These are phyloP conservation scores for Carassius carassius DNA, from an alignment of 2,113 vertebrate genomes.

Conservation along the genomic window DNA sequence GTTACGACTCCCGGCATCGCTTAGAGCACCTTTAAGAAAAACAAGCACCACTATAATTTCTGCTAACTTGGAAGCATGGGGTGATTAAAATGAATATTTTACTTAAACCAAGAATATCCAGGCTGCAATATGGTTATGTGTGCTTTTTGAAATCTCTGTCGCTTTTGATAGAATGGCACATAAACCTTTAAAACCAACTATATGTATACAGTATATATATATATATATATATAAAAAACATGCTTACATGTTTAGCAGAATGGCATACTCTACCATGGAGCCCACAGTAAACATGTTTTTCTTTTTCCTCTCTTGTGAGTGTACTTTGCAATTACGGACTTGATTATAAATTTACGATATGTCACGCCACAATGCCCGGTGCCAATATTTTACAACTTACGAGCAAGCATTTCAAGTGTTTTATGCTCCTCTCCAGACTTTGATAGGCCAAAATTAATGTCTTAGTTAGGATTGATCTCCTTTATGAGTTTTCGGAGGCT, in stretches of 20 bases:
- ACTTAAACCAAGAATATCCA: neutral
- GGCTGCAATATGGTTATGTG: neutral
- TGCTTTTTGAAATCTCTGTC: neutral
- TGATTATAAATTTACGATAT: slow-evolving; percentile 20
- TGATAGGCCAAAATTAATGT: slow-evolving; percentile 56
- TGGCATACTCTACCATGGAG: neutral
- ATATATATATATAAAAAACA: neutral
- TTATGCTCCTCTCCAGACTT: slow-evolving; percentile 55
- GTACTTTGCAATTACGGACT: neutral
- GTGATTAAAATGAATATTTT: slow-evolving; percentile 18
- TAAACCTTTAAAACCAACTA: slow-evolving; percentile 32
- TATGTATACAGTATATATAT: neutral
- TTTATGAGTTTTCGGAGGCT: slow-evolving; percentile 57
- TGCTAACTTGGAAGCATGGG: slow-evolving; percentile 30
- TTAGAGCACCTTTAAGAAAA: too few species aligned
- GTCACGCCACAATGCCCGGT: neutral
- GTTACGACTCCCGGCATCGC: too few species aligned
- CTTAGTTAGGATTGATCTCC: slow-evolving; percentile 64
- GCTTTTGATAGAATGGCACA: slow-evolving; percentile 27
- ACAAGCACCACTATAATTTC: slow-evolving; percentile 42
- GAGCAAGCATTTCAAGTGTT: slow-evolving; percentile 20
- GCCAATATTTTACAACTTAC: slow-evolving; percentile 16
- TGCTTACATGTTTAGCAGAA: neutral
- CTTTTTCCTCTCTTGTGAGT: neutral
- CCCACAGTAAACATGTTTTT: neutral